phyloP scores from a whole-genome alignment of 2,888 invertebrate species.

The Punctoribates punctum region DNA sequence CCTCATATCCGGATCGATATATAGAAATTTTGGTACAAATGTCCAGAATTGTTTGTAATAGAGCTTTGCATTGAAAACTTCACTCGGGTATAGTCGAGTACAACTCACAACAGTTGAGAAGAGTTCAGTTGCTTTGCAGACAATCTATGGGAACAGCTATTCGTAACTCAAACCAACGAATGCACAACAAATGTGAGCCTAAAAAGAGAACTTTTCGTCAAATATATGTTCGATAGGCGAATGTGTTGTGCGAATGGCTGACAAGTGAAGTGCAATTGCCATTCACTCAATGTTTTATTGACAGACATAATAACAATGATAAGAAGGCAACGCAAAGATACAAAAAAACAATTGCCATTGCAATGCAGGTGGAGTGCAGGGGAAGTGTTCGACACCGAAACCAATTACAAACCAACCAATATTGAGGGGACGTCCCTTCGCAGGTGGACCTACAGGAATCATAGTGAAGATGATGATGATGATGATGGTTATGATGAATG shows the following conservation, averaged over 20 bases:
- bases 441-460: constrained; percentile 33
- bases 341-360: constrained; percentile 15
- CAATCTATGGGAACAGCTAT: background rate
- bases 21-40: constrained; percentile 7
- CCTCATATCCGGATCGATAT: constrained; percentile 29
- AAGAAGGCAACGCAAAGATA: background rate
- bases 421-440: constrained; percentile 30
- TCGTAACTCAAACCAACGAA: background rate
- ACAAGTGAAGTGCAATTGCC: background rate
- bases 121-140: background rate
- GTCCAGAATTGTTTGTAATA: constrained; percentile 3
- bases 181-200: background rate
- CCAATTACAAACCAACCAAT: constrained; percentile 35
- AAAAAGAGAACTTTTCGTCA: no score
- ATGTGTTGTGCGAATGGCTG: background rate
- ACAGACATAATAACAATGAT: constrained; percentile 30
- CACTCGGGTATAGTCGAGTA: background rate
- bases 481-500: constrained; percentile 28
- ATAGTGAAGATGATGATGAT: constrained; percentile 25
- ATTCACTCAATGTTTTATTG: constrained; percentile 1
- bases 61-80: background rate
- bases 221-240: no score
- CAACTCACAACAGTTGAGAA: background rate
- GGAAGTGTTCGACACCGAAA: constrained; percentile 29
- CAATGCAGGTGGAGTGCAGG: constrained; percentile 27